Evolutionary conservation across 2,113 vertebrate species (phyloP).

Genomic region (Pipa parva): DNA sequence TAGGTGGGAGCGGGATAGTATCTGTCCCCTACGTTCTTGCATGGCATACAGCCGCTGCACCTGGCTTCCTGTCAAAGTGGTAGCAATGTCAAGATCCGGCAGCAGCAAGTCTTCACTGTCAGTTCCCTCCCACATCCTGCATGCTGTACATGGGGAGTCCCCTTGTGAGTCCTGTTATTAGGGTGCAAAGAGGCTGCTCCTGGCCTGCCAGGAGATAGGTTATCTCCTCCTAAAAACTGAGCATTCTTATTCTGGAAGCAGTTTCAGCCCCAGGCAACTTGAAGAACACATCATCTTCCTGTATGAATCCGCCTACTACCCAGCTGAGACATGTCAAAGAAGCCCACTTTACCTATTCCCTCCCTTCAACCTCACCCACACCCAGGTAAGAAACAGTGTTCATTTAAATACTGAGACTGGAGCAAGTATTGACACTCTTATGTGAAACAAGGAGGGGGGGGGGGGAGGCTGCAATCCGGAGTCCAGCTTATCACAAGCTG

Average conservation of each 20-base stretch:
- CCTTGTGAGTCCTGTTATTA: conserved; percentile 12
- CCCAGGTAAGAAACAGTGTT: not conserved
- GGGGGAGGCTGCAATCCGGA: conserved; percentile 18
- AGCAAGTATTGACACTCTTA: conserved; percentile 10
- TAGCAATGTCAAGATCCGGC: not conserved
- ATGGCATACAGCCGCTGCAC: conserved; percentile 46
- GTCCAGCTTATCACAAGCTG: conserved; percentile 37
- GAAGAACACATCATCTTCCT: conserved; percentile 37
- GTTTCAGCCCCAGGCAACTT: conserved; percentile 40
- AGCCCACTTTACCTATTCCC: conserved; percentile 18
- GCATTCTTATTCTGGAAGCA: conserved; percentile 23
- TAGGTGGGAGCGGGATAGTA: conserved; percentile 79
- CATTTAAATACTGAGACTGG: not conserved
- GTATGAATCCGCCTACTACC: conserved; percentile 17
- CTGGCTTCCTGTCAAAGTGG: conserved; percentile 8
- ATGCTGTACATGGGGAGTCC: not conserved
- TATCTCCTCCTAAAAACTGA: conserved; percentile 10
- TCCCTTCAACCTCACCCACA: not conserved
- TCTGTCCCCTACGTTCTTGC: conserved; percentile 65
- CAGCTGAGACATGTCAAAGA: conserved; percentile 1
- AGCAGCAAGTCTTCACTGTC: conserved; percentile 5
- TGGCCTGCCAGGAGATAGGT: conserved; percentile 5
- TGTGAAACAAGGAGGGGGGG: not conserved
- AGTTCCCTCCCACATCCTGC: conserved; percentile 35
- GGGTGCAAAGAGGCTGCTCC: conserved; percentile 12